These are phyloP conservation scores for Cossypha heuglini DNA, from an alignment of 2,797 vertebrate species.

Conservation along the genomic window DNA sequence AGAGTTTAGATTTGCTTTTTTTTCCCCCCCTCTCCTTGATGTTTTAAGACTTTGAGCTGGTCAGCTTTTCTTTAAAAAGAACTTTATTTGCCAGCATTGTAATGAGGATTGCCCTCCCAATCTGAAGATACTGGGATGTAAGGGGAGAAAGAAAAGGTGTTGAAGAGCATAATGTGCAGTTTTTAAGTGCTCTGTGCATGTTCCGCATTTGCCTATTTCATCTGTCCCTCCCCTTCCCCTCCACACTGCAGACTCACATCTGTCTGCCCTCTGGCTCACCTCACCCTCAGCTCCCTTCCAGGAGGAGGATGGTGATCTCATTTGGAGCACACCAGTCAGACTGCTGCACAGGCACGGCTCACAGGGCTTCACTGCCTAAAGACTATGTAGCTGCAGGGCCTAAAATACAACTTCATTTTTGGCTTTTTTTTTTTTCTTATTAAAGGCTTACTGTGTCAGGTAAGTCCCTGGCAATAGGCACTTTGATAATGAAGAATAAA, in stretches of 20 bases:
- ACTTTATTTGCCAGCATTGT: not conserved
- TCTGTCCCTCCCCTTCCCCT: not conserved
- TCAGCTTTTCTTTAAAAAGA: not conserved
- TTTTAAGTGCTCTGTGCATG: not conserved
- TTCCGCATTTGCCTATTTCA: not conserved
- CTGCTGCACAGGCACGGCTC: not conserved
- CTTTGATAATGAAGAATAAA: not conserved
- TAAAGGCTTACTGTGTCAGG: not conserved
- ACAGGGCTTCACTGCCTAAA: not conserved
- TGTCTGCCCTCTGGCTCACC: constrained; percentile 60
- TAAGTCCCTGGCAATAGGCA: not conserved
- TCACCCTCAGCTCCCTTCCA: not conserved
- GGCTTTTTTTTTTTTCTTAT: not conserved
- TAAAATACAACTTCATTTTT: not conserved
- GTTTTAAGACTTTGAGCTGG: not conserved
- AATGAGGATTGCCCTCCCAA: not conserved
- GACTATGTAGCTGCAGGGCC: not conserved
- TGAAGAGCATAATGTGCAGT: not conserved
- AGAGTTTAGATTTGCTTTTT: not conserved
- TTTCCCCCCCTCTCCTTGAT: not conserved
- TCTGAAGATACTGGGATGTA: not conserved
- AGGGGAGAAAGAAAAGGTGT: not conserved
- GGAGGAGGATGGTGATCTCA: constrained; percentile 11
- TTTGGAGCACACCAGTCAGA: not conserved
- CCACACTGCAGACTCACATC: constrained; percentile 15